Evolutionary conservation across 2,797 vertebrate species (phyloP).

Genomic region (Anniella stebbinsi): DNA sequence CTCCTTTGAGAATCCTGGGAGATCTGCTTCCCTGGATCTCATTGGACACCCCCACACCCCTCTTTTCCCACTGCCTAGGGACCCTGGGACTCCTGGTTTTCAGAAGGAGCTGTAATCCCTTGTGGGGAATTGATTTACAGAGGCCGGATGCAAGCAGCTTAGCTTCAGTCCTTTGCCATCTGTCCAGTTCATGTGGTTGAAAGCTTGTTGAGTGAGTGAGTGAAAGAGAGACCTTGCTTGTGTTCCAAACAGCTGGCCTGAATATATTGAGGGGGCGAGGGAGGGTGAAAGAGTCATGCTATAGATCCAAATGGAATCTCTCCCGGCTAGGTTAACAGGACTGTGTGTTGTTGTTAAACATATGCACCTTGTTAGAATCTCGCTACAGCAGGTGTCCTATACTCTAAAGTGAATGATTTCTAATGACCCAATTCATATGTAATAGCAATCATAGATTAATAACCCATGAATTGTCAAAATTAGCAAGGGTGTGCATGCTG

Average conservation of each 20-base stretch:
- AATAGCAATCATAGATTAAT: no score
- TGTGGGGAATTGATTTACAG: not conserved
- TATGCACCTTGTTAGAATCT: not conserved
- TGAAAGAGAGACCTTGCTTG: not conserved
- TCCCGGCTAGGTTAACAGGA: not conserved
- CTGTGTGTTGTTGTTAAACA: not conserved
- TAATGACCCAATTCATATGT: not conserved
- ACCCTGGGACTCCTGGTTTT: not conserved
- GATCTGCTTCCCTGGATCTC: not conserved
- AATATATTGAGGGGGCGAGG: not conserved
- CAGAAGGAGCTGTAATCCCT: not conserved
- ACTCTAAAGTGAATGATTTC: not conserved
- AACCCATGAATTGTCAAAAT: no score
- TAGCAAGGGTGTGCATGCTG: no score
- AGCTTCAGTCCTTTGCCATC: not conserved
- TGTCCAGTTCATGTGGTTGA: not conserved
- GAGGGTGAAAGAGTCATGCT: not conserved
- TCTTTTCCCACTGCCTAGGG: not conserved
- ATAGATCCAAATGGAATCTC: not conserved
- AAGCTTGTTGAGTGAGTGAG: not conserved
- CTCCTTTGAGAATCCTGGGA: not conserved
- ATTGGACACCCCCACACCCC: not conserved
- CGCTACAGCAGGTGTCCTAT: not conserved
- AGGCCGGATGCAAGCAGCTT: constrained; percentile 1
- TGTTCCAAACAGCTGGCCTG: constrained; percentile 14